Base-by-base conservation (phyloP, 2,113 vertebrate species). In the Clupea harengus region DNA sequence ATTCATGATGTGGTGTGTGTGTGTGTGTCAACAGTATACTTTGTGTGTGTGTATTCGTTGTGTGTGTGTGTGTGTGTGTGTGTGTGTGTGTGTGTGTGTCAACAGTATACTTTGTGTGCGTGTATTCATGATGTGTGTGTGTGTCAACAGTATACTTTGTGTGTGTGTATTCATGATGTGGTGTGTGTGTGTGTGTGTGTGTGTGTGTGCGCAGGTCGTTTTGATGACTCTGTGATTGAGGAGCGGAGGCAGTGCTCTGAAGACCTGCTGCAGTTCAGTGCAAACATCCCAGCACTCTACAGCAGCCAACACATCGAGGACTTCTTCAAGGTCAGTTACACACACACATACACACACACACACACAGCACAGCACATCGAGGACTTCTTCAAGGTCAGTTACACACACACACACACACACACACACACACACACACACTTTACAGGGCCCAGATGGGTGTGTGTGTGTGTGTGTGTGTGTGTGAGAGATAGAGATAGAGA, bases 251-350 rank as follows among this genome's bases (percentile, higher is more conserved):
- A 99, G 92, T 98, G 98, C 85, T 97, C 98, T 5, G 98, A 99
- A 92, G 98, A 99, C 87, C 94, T 99, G 81, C 93, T 99, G 15
- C 98, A 99, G 93, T 99, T 99, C 92, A 99, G 98, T 81, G 98
- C 98, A 85, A 99, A 97, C 89, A 97, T 99, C 85, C 97, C 98
- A 1, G 96, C 96, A 89, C 96, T 99, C 20, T 98, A 97, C 89
- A 97, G 95, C 89, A 99, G 98, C 89, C 96, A 94, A 81, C 96
- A 99, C 86, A 95, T 99, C 54, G 96, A 97, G 90, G 98, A 99
- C 32, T 99, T 99, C 91, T 99, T 99, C 92, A 97, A 98, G 98
- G 98, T 99, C 49, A 32, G 8, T 83, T 39, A 18, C 52, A 97
- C 89, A 97, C 39, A 39, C 39, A 39, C 39, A 39, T 2, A 39